Evolutionary conservation across 1,140 invertebrate genomes (phyloP).

Genomic region (Mercenaria mercenaria): DNA sequence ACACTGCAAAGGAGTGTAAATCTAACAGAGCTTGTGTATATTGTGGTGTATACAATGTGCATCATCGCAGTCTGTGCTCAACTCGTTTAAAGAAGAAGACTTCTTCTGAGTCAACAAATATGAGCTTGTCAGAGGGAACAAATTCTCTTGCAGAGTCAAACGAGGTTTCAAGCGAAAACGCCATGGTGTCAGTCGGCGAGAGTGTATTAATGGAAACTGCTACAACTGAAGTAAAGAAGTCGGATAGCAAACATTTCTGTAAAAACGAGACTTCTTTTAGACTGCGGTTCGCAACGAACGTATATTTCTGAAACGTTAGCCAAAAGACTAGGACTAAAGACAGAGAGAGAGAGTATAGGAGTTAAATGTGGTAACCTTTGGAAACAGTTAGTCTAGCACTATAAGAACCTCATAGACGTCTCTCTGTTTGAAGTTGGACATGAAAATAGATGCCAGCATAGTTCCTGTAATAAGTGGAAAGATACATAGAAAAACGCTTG

Average conservation of each 20-base stretch:
- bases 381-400: no score
- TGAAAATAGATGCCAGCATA: background rate
- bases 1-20: slow-evolving; percentile 1
- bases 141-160: no score
- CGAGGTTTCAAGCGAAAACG: no score
- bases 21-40: slow-evolving; percentile 30
- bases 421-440: background rate
- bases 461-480: no score
- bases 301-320: background rate
- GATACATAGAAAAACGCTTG: no score
- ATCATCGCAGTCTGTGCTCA: slow-evolving; percentile 36
- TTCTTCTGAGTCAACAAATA: no score
- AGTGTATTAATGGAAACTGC: slow-evolving; percentile 36
- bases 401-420: background rate
- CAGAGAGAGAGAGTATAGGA: background rate
- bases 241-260: background rate
- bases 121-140: no score
- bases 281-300: background rate
- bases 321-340: background rate
- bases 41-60: background rate
- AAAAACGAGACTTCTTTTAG: background rate
- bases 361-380: background rate
- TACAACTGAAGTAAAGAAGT: background rate
- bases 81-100: background rate
- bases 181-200: background rate